A percentile compares a stretch with the other conserved stretches of the same genome.
Conservation (phyloP, 1,140 invertebrate genomes). For the Hyposmocoma kahamanoa region DNA sequence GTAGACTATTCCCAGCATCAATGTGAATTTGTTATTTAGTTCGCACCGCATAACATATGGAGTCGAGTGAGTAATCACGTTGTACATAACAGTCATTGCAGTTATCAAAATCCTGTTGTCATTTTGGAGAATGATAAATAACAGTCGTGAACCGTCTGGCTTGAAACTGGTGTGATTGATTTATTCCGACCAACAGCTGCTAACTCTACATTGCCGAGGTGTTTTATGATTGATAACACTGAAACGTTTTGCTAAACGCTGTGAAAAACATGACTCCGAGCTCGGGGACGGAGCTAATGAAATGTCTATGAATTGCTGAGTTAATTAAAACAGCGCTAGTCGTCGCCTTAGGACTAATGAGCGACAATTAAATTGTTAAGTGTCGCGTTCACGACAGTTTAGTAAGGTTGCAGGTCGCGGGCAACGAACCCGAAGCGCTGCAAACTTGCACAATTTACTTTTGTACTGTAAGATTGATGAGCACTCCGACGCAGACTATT, state of each 20-base stretch:
- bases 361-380: constrained; percentile 65
- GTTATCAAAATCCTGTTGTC: constrained; percentile 28
- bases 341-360: constrained; percentile 56
- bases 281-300: constrained; percentile 25
- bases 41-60: constrained; percentile 17
- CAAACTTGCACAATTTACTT: constrained; percentile 57
- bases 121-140: constrained; percentile 43
- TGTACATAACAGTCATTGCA: constrained; percentile 24
- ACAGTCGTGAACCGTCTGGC: constrained; percentile 34
- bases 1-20: constrained; percentile 32
- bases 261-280: constrained; percentile 12
- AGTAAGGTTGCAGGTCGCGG: constrained; percentile 53
- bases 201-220: constrained; percentile 12
- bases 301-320: constrained; percentile 37
- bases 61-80: constrained; percentile 3
- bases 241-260: constrained; percentile 17
- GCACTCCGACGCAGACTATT: constrained; percentile 53
- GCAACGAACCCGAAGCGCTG: constrained; percentile 41
- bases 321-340: constrained; percentile 50
- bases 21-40: constrained; percentile 21
- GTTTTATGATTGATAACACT: constrained; percentile 39
- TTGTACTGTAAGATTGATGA: constrained; percentile 58
- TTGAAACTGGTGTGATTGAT: constrained; percentile 47
- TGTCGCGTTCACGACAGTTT: constrained; percentile 54
- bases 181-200: constrained; percentile 30